Evolutionary conservation across 2,888 invertebrate genomes (phyloP), one percentile per base, ranked within the genome.

Genomic region (Epiblema foenella): DNA sequence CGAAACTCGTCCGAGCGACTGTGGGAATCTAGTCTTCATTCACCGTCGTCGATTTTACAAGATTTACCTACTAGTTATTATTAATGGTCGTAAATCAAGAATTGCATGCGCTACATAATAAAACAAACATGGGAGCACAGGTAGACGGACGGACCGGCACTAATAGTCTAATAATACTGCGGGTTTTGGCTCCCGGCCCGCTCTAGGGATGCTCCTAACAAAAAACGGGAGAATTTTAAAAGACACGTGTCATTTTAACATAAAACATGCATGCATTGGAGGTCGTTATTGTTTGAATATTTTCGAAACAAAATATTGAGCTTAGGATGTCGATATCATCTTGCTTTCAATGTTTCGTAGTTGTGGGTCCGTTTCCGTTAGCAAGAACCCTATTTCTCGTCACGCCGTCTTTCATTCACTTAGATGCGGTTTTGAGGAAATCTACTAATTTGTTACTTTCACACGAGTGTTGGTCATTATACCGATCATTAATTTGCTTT

Each of bases 81-180:
- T 59, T 58, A 42, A 20, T 59, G 57, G 42, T 63, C 72, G 59
- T 74, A 74, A 72, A 74, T 74, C 72, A 69, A 58, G 57, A 65
- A 70, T 75, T 75, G 75, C 75, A 76, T 73, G 75, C 74, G 73
- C 67, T 66, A 72, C 66, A 75, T 70, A 71, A 72, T 73, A 74
- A 78, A 80, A 80, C 81, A 75, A 78, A 82, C 81, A 76, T 76
- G 72, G 77, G 78, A 75, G 77, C 80, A 76, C 90, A 91, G 90
- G 92, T 91, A 91, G 87, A 86, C 78, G 81, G 77, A 80, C 81
- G 76, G 78, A 78, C 81, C 81, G 86, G 82, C 83, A 81, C 83
- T 87, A 87, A 88, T 88, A 82, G 84, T 89, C 92, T 92, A 92
- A 90, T 91, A 89, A 91, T 92, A 92, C 86, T 83, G 83, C 76